phyloP scores from a whole-genome alignment of 1,140 invertebrate species.

The Latrodectus geometricus region DNA sequence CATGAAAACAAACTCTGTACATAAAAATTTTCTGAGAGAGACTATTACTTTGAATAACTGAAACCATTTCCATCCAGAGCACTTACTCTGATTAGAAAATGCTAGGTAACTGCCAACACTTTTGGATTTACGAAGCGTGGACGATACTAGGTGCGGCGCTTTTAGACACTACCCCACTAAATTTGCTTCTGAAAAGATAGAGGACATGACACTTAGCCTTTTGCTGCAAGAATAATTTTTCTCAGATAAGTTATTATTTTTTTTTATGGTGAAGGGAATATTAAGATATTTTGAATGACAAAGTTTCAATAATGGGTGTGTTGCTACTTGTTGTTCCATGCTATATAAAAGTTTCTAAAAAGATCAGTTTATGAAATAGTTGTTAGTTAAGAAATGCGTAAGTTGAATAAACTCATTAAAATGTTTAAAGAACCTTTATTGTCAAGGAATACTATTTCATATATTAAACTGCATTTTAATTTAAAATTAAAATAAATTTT shows the following conservation, averaged over 20 bases:
- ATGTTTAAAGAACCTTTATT: too few relatives aligned
- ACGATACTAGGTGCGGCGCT: neutral
- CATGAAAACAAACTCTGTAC: constrained; percentile 9
- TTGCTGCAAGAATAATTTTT: neutral
- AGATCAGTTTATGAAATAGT: too few relatives aligned
- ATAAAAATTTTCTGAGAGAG: neutral
- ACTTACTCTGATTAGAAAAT: constrained; percentile 48
- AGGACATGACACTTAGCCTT: neutral
- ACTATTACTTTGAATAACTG: constrained; percentile 40
- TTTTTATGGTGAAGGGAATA: neutral
- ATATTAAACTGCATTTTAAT: too few relatives aligned
- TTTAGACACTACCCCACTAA: neutral
- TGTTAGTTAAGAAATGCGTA: too few relatives aligned
- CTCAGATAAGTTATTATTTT: neutral
- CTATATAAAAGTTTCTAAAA: too few relatives aligned
- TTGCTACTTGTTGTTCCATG: too few relatives aligned
- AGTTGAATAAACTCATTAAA: too few relatives aligned
- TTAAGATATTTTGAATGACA: too few relatives aligned
- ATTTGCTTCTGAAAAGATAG: neutral
- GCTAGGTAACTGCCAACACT: constrained; percentile 30
- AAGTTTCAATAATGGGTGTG: too few relatives aligned
- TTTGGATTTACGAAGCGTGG: constrained; percentile 45
- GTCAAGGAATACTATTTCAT: too few relatives aligned
- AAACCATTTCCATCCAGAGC: constrained; percentile 27
- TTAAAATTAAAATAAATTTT: too few relatives aligned